Conservation (phyloP, 2,797 vertebrate species). For the Phalloptychus januarius region DNA sequence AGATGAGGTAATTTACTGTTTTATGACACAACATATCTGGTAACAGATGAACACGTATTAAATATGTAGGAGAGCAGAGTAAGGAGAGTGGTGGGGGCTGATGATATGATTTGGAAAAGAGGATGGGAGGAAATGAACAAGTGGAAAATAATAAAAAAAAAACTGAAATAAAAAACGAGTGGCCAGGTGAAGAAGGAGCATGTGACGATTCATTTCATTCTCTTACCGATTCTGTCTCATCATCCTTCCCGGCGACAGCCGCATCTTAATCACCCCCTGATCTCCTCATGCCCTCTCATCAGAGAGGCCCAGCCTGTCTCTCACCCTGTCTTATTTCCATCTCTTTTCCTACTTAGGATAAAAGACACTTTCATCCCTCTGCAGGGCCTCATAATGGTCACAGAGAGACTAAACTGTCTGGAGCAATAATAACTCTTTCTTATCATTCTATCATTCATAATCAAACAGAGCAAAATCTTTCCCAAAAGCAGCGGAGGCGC, state of each 20-base stretch:
- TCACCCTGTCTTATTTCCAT: constrained; percentile 18
- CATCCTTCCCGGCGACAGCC: constrained; percentile 34
- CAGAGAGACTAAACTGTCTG: constrained; percentile 55
- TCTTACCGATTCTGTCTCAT: constrained; percentile 32
- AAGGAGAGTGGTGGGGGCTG: constrained; percentile 13
- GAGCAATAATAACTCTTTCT: constrained; percentile 54
- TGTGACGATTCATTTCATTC: constrained; percentile 41
- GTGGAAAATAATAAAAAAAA: constrained; percentile 13
- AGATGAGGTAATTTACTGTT: constrained; percentile 66
- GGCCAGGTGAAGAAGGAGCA: constrained; percentile 22
- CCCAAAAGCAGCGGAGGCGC: constrained; percentile 31
- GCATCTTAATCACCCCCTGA: constrained; percentile 60
- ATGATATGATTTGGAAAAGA: constrained; percentile 28
- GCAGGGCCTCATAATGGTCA: constrained; percentile 54
- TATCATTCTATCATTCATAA: constrained; percentile 59
- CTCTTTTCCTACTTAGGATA: constrained; percentile 43
- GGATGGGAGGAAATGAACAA: constrained; percentile 43
- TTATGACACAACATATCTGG: constrained; percentile 63
- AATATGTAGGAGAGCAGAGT: constrained; percentile 65
- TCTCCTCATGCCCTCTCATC: constrained; percentile 46
- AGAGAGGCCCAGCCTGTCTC: constrained; percentile 34
- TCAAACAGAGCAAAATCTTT: constrained; percentile 54
- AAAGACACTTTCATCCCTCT: constrained; percentile 54
- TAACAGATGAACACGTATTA: constrained; percentile 66
- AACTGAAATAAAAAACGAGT: constrained; percentile 1